These are phyloP conservation scores for Calephelis perditalis DNA, from an alignment of 2,888 invertebrate genomes.

Conservation along the genomic window DNA sequence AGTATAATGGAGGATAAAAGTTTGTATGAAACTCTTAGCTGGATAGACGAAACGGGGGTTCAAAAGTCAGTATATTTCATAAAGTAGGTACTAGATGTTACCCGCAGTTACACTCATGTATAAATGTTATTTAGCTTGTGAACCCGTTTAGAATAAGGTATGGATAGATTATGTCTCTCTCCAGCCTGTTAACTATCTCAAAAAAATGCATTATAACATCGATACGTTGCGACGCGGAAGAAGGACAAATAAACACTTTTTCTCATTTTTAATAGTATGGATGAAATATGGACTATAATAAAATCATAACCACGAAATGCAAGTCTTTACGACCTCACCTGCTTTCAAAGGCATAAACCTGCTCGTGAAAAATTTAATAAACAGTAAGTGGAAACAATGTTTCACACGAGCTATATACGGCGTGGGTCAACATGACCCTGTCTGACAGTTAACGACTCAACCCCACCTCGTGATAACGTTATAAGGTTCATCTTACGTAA, in stretches of 20 bases:
- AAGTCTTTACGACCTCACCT: constrained; percentile 23
- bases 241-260: background rate
- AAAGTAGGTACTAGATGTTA: no score
- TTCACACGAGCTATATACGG: constrained; percentile 24
- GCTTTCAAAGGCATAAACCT: constrained; percentile 24
- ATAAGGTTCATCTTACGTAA: constrained; percentile 11
- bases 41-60: no score
- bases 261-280: background rate
- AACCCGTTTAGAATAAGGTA: no score
- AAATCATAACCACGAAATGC: constrained; percentile 22
- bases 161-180: no score
- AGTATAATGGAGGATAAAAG: no score
- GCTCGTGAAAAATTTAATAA: constrained; percentile 33
- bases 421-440: constrained; percentile 18
- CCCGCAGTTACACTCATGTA: no score
- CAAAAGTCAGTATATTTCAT: no score
- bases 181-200: no score
- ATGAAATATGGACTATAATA: constrained; percentile 17
- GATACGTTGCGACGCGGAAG: no score
- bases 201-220: no score
- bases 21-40: no score
- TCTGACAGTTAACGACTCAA: constrained; percentile 16
- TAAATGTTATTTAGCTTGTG: no score
- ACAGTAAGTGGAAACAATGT: constrained; percentile 29
- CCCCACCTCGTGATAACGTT: constrained; percentile 14